Conservation (phyloP, 2,113 vertebrate species). For the Grammomys dolichurus region DNA sequence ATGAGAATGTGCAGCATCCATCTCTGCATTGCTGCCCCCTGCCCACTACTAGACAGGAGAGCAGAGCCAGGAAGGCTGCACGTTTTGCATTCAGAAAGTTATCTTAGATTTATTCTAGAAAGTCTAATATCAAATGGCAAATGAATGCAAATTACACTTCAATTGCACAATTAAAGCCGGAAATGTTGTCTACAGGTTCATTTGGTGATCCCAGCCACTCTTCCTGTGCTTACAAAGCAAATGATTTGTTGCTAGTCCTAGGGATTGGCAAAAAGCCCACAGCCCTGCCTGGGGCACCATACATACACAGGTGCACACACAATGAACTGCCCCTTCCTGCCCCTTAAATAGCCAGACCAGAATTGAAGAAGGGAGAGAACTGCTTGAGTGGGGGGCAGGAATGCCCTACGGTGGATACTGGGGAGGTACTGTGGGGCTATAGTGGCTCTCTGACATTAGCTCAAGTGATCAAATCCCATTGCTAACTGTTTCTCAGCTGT, state of each 20-base stretch:
- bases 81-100: constrained; percentile 31
- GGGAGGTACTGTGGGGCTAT: neutral
- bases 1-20: neutral
- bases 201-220: constrained; percentile 28
- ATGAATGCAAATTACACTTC: constrained; percentile 75
- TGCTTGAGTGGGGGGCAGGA: neutral
- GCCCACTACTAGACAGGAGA: neutral
- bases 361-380: neutral
- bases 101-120: constrained; percentile 55
- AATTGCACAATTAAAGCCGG: constrained; percentile 61
- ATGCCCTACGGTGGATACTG: neutral
- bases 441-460: neutral
- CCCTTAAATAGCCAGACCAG: neutral
- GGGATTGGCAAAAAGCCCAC: neutral
- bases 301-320: neutral
- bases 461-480: neutral
- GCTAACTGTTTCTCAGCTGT: neutral
- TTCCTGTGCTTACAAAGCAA: neutral
- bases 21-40: neutral
- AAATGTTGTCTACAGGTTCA: constrained; percentile 61
- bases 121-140: constrained; percentile 71
- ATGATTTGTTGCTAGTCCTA: constrained; percentile 22
- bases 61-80: neutral
- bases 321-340: neutral
- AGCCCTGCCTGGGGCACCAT: neutral